Evolutionary conservation across 1,140 invertebrate genomes (phyloP).

Genomic region (Nylanderia fulva): DNA sequence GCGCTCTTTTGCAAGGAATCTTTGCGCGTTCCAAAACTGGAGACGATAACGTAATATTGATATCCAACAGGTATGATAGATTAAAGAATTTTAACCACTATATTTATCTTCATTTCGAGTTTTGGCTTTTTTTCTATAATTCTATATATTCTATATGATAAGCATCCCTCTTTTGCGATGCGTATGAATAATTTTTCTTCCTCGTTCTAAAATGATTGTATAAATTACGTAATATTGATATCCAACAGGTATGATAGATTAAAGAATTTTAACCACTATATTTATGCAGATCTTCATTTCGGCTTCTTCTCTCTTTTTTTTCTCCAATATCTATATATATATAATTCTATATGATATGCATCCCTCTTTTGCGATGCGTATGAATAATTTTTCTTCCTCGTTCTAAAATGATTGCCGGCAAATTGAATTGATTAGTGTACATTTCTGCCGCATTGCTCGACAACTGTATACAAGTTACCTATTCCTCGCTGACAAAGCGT

Average conservation of each 20-base stretch:
- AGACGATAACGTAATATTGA: neutral
- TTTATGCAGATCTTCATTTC: neutral
- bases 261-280: neutral
- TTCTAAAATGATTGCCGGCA: constrained; percentile 13
- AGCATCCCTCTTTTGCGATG: neutral
- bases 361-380: neutral
- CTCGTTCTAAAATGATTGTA: constrained; percentile 6
- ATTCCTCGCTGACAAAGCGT: constrained; percentile 32
- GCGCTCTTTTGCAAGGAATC: neutral
- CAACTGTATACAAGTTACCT: constrained; percentile 47
- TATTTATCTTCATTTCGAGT: neutral
- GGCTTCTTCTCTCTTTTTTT: neutral
- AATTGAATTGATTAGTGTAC: constrained; percentile 37
- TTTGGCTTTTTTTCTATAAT: neutral
- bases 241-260: neutral
- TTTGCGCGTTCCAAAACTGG: neutral
- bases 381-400: constrained; percentile 9
- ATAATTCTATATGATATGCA: neutral
- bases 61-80: neutral
- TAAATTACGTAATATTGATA: neutral
- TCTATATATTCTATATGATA: neutral
- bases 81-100: neutral
- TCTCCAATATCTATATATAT: neutral
- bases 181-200: constrained; percentile 3
- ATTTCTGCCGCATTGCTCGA: constrained; percentile 18